These are phyloP conservation scores for Terebella lapidaria DNA, from an alignment of 2,888 invertebrate genomes.

Conservation along the genomic window DNA sequence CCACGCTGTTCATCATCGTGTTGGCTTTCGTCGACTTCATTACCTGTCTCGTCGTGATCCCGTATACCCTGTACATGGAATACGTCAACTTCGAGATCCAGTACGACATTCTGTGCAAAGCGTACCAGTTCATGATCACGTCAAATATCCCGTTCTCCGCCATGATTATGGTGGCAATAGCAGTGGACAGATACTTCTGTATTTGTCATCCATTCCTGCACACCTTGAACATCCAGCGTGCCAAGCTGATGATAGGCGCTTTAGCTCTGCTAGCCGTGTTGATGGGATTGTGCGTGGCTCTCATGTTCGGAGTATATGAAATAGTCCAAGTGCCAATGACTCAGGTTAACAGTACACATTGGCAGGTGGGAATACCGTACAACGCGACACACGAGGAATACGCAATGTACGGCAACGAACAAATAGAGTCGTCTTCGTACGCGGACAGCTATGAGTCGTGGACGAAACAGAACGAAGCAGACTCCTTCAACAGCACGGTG, in stretches of 20 bases:
- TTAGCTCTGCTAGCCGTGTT: slow-evolving; percentile 33
- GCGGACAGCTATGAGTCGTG: not conserved
- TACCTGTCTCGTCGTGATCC: slow-evolving; percentile 42
- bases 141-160: slow-evolving; percentile 44
- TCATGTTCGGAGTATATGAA: slow-evolving; percentile 32
- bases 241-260: slow-evolving; percentile 29
- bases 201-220: slow-evolving; percentile 45
- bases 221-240: slow-evolving; percentile 31
- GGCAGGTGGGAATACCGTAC: not conserved
- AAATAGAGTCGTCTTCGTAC: not conserved
- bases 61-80: slow-evolving; percentile 42
- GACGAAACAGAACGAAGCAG: not conserved
- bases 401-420: not conserved
- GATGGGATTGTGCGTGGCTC: slow-evolving; percentile 35
- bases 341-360: too few relatives aligned
- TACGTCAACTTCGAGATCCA: slow-evolving; percentile 30
- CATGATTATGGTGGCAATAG: slow-evolving; percentile 39
- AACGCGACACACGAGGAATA: not conserved
- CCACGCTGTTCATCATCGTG: slow-evolving; percentile 45
- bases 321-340: not conserved
- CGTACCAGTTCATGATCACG: slow-evolving; percentile 41
- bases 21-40: slow-evolving; percentile 44
- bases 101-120: slow-evolving; percentile 30
- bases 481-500: not conserved
- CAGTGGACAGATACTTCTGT: slow-evolving; percentile 36